Percentiles rank a stretch among this genome's conserved stretches.
Conservation (phyloP, 2,113 vertebrate species). For the Pandion haliaetus region DNA sequence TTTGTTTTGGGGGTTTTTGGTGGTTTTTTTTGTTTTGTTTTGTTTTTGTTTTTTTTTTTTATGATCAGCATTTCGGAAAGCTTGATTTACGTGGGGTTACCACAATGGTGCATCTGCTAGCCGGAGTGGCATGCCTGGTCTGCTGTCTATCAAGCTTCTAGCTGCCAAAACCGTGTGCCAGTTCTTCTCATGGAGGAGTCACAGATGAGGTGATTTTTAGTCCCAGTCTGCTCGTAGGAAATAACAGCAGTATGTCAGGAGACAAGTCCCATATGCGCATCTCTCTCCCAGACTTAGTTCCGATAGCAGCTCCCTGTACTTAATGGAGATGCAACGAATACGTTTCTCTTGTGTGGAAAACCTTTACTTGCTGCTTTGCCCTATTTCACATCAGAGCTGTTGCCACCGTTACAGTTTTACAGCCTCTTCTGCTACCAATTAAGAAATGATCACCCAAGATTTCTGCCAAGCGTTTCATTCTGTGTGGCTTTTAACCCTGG, state of each 20-base stretch:
- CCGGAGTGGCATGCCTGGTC: not conserved
- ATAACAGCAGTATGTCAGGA: not conserved
- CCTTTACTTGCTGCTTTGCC: not conserved
- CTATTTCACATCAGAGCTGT: not conserved
- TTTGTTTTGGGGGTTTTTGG: too few relatives aligned
- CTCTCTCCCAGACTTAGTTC: not conserved
- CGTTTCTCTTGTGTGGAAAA: not conserved
- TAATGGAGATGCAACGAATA: not conserved
- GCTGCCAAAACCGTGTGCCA: conserved; percentile 58
- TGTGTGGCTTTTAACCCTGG: not conserved
- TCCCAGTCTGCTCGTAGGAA: not conserved
- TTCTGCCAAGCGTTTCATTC: fast-evolving
- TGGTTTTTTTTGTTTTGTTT: too few relatives aligned
- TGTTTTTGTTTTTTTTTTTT: not conserved
- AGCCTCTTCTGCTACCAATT: not conserved
- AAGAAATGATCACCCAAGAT: not conserved
- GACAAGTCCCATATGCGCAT: not conserved
- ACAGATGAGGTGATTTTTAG: not conserved
- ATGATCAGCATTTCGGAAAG: fast-evolving
- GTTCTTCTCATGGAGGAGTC: not conserved
- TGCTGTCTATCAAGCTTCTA: not conserved
- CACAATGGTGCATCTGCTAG: not conserved
- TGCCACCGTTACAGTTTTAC: not conserved
- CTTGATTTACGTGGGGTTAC: not conserved
- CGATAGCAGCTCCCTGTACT: not conserved